These are phyloP conservation scores for Chymomyza amoena DNA, from an alignment of 2,888 invertebrate genomes.

Conservation along the genomic window DNA sequence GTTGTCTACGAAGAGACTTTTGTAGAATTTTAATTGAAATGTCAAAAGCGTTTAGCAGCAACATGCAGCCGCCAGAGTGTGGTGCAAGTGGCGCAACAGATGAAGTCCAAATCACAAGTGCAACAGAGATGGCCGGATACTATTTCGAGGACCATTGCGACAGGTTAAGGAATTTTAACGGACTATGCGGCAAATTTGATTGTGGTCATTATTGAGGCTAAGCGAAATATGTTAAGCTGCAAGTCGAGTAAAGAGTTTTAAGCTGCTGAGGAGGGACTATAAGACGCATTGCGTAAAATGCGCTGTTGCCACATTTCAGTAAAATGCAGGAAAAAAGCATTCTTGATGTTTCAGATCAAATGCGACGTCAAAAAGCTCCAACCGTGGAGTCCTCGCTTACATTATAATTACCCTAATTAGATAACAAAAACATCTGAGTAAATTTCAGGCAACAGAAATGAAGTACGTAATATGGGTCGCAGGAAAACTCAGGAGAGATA, in stretches of 20 bases:
- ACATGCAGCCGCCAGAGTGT: constrained; percentile 15
- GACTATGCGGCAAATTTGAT: constrained; percentile 67
- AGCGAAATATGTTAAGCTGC: constrained; percentile 57
- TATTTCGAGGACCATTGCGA: constrained; percentile 32
- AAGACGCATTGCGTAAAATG: not conserved
- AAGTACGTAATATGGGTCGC: too few relatives aligned
- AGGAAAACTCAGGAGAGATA: too few relatives aligned
- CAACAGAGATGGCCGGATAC: not conserved
- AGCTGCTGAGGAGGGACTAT: not conserved
- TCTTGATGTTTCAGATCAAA: too few relatives aligned
- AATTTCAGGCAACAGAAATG: too few relatives aligned
- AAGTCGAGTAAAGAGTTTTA: not conserved
- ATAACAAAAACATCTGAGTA: too few relatives aligned
- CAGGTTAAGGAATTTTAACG: constrained; percentile 59
- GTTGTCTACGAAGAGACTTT: constrained; percentile 48
- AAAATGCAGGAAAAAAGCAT: too few relatives aligned
- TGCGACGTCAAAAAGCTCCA: too few relatives aligned
- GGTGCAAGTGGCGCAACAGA: constrained; percentile 18
- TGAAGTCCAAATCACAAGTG: not conserved
- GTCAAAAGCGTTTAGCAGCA: constrained; percentile 70
- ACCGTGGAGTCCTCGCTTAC: too few relatives aligned
- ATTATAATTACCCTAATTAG: too few relatives aligned
- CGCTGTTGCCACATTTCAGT: not conserved
- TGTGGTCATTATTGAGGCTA: constrained; percentile 68
- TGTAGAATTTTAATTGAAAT: constrained; percentile 71